These are phyloP conservation scores for Glaucidium brasilianum DNA, from an alignment of 2,113 vertebrate genomes.

Conservation along the genomic window DNA sequence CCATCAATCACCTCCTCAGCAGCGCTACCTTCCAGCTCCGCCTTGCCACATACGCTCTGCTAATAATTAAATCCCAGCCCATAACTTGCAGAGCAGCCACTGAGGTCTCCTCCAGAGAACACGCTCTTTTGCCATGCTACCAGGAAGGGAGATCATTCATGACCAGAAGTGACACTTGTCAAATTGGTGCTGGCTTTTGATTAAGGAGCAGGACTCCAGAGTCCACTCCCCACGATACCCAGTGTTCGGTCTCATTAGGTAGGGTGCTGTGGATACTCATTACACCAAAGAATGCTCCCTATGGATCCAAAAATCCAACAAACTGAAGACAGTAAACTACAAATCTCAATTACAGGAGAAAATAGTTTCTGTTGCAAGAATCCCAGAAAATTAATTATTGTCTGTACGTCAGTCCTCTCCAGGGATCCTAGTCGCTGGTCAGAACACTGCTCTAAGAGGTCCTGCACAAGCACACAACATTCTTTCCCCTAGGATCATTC, in stretches of 20 bases:
- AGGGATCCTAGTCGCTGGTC: neutral
- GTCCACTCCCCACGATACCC: accelerated
- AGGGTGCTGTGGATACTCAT: neutral
- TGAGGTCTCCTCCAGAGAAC: neutral
- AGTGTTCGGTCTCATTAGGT: neutral
- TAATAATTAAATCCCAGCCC: neutral
- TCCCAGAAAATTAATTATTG: neutral
- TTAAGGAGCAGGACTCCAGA: neutral
- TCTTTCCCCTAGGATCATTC: neutral
- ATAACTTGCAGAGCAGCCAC: neutral
- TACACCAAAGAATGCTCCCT: neutral
- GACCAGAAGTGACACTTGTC: neutral
- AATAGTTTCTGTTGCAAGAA: neutral
- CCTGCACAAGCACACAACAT: neutral
- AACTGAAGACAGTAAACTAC: neutral
- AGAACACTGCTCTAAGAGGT: neutral
- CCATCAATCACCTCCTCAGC: constrained; percentile 1
- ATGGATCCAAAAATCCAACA: neutral
- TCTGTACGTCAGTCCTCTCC: neutral
- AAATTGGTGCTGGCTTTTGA: neutral
- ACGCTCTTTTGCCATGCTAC: neutral
- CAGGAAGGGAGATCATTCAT: neutral
- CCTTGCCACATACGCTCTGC: neutral
- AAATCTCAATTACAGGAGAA: neutral
- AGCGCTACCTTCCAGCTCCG: neutral